Evolutionary conservation across 2,797 vertebrate genomes (phyloP).

Genomic region (Chaunax sp.): DNA sequence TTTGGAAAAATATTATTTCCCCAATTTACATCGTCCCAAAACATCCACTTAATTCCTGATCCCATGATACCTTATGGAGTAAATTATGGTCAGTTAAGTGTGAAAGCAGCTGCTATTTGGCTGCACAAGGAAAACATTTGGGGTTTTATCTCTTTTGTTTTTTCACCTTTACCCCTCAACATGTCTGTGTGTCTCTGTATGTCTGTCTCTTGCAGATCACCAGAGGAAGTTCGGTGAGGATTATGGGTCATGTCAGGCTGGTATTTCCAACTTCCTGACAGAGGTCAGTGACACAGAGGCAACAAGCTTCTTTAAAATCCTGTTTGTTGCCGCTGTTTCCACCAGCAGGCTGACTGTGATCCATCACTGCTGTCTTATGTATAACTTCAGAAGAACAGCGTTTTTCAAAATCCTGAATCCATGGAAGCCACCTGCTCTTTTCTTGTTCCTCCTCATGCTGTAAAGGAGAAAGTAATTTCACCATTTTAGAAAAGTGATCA

Average conservation of each 20-base stretch:
- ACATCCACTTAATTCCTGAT: no score
- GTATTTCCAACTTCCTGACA: conserved; percentile 83
- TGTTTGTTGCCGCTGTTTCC: conserved; percentile 3
- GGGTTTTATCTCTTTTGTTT: conserved; percentile 25
- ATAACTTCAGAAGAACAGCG: neutral
- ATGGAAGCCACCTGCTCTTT: neutral
- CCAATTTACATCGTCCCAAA: neutral
- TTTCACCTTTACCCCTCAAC: conserved; percentile 40
- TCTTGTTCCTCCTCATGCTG: neutral
- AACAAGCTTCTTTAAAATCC: conserved; percentile 1
- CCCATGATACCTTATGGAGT: no score
- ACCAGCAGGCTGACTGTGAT: neutral
- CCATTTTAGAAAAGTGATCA: neutral
- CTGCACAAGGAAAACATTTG: conserved; percentile 68
- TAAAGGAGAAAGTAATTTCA: neutral
- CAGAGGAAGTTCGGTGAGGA: conserved; percentile 87
- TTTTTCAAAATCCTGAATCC: neutral
- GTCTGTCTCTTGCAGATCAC: conserved; percentile 81
- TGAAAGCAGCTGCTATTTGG: conserved; percentile 55
- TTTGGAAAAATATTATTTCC: neutral
- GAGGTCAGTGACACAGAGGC: conserved; percentile 59
- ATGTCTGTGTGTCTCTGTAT: neutral
- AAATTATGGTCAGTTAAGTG: neutral
- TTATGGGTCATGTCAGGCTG: conserved; percentile 94
- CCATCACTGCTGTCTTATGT: neutral